A percentile compares a stretch with the other conserved stretches of the same genome.
These are phyloP conservation scores for Philopotamus ludificatus DNA, from an alignment of 1,140 invertebrate species.

Conservation along the genomic window DNA sequence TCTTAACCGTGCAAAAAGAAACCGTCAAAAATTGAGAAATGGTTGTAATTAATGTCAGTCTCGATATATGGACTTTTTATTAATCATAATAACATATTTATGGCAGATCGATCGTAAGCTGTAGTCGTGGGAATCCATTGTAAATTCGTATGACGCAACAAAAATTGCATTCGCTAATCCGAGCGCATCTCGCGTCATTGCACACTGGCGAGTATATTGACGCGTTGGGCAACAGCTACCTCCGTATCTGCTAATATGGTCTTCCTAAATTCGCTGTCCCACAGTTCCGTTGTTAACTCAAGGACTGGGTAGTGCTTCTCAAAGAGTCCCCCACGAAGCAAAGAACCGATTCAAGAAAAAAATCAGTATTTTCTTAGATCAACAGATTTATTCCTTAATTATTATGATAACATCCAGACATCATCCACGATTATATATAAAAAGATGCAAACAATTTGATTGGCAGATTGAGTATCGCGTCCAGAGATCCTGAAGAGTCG, in stretches of 20 bases:
- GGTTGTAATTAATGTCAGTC: too few species aligned
- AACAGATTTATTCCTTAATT: too few species aligned
- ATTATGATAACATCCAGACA: too few species aligned
- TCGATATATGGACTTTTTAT: too few species aligned
- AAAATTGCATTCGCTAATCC: neutral
- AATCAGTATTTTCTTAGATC: too few species aligned
- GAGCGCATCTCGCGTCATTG: neutral
- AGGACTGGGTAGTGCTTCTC: neutral
- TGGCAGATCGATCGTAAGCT: too few species aligned
- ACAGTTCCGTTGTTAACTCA: neutral
- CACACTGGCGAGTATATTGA: neutral
- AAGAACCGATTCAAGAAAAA: too few species aligned
- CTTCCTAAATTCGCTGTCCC: neutral
- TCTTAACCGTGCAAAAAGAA: too few species aligned
- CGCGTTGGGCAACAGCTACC: neutral
- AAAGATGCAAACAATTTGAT: neutral
- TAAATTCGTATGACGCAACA: neutral
- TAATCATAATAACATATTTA: too few species aligned
- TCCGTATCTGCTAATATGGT: constrained; percentile 1
- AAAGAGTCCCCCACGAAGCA: neutral
- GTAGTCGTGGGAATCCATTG: neutral
- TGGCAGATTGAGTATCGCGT: neutral
- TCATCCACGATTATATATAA: too few species aligned
- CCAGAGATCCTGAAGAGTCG: neutral
- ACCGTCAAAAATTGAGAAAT: too few species aligned